phyloP scores from a whole-genome alignment of 2,797 vertebrate species.

The Ataeniobius toweri region DNA sequence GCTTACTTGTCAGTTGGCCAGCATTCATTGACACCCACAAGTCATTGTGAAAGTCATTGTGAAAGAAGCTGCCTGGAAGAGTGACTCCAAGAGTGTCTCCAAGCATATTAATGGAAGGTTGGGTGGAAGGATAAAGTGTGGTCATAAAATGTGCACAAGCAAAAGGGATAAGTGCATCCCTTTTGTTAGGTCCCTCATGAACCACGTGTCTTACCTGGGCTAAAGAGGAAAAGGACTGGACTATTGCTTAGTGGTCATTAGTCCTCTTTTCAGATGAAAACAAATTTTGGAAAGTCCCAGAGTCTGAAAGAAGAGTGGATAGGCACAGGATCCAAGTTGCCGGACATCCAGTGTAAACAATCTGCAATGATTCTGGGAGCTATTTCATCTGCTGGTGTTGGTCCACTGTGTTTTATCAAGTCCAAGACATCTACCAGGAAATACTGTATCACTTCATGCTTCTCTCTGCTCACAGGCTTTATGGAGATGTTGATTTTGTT shows the following conservation, averaged over 20 bases:
- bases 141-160: too few species aligned
- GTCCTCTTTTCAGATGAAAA: neutral
- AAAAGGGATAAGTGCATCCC: neutral
- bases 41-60: too few species aligned
- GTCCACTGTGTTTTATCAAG: neutral
- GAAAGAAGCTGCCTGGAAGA: too few species aligned
- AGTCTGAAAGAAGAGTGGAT: neutral
- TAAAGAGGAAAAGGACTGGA: too few species aligned
- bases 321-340: neutral
- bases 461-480: neutral
- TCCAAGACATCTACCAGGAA: neutral
- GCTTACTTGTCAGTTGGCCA: too few species aligned
- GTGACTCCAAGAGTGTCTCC: too few species aligned
- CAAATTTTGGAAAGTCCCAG: neutral
- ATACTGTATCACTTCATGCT: neutral
- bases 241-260: too few species aligned
- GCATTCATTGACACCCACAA: too few species aligned
- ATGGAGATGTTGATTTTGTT: neutral
- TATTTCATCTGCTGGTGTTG: neutral
- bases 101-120: too few species aligned
- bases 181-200: neutral
- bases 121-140: too few species aligned
- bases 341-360: neutral
- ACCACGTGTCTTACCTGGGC: too few species aligned
- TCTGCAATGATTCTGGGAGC: neutral